Conservation (phyloP, 2,113 vertebrate species). For the Gorsachius goisagi region DNA sequence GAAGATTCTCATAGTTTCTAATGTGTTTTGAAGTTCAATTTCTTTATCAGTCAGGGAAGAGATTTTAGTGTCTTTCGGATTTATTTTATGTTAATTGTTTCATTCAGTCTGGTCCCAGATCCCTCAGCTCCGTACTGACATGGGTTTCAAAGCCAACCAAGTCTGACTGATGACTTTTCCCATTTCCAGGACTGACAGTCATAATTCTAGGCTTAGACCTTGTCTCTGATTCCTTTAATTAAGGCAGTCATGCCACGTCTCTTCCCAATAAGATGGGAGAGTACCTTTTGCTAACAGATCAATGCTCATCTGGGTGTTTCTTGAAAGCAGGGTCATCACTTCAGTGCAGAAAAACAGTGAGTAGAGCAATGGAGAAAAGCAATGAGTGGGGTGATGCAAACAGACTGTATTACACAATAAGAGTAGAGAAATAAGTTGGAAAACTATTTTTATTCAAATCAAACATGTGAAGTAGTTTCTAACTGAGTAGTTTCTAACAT, state of each 20-base stretch:
- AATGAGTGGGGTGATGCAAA: neutral
- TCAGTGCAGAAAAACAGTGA: neutral
- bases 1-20: neutral
- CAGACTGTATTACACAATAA: neutral
- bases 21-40: neutral
- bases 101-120: neutral
- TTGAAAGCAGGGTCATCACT: neutral
- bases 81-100: neutral
- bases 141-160: neutral
- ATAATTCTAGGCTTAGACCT: neutral
- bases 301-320: neutral
- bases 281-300: neutral
- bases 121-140: accelerated
- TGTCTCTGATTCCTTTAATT: neutral
- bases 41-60: neutral
- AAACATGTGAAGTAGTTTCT: neutral
- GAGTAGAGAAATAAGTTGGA: neutral
- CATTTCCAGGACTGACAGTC: neutral
- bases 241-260: neutral
- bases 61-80: neutral
- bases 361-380: neutral
- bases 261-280: neutral
- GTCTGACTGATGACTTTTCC: neutral
- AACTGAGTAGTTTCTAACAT: too few relatives aligned
- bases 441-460: neutral